A percentile compares a stretch with the other conserved stretches of the same genome.
phyloP scores from a whole-genome alignment of 2,113 vertebrate genomes.

The Trogon melanurus region DNA sequence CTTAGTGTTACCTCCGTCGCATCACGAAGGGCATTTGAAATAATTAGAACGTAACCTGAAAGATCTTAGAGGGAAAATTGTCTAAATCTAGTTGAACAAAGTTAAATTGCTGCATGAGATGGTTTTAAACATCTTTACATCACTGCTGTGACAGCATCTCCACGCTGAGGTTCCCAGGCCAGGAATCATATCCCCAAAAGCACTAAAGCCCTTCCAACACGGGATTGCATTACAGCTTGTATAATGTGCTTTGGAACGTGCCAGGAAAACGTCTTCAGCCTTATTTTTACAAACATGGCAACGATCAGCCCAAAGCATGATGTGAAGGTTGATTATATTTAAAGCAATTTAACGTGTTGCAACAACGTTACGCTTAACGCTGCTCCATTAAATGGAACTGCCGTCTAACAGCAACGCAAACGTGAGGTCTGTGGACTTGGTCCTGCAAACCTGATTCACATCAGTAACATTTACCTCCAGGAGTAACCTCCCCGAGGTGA shows the following conservation, averaged over 20 bases:
- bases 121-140: not conserved
- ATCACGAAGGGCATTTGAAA: not conserved
- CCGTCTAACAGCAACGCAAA: not conserved
- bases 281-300: slow-evolving; percentile 24
- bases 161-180: not conserved
- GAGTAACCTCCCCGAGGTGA: not conserved
- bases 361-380: not conserved
- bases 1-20: not conserved
- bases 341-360: slow-evolving; percentile 32
- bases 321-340: not conserved
- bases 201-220: not conserved
- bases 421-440: not conserved
- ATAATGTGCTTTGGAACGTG: not conserved
- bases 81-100: not conserved
- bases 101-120: not conserved
- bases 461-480: not conserved
- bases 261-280: slow-evolving; percentile 45
- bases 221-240: not conserved
- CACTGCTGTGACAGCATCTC: not conserved
- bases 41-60: not conserved
- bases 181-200: not conserved
- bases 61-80: not conserved
- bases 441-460: not conserved
- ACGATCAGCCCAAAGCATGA: not conserved
- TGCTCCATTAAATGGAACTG: not conserved